Evolutionary conservation across 2,797 vertebrate species (phyloP), one percentile per base, ranked within the genome.

Genomic region (Fringilla coelebs): DNA sequence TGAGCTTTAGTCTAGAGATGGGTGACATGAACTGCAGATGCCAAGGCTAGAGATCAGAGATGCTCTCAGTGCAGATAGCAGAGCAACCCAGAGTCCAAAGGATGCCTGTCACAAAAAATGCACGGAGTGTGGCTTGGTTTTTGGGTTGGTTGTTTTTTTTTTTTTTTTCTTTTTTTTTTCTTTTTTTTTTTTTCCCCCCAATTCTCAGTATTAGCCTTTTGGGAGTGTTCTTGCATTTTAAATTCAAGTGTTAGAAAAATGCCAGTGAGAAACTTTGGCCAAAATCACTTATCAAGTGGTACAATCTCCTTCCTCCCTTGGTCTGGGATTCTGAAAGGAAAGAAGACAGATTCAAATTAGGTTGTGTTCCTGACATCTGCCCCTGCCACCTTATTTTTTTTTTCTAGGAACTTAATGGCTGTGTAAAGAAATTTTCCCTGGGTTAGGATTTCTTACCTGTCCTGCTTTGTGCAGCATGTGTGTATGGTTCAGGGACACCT

Each of bases 161-260:
- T 20, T 38, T 83, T 17, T 61, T 13, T n/a, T 72, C n/a, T 4
- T 18, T 55, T 20, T 38, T 83, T 17, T 61, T 13, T n/a, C 68
- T 81, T 14, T 4, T 18, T 55, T 20, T 38, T 83, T 17, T 61
- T 13, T n/a, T 72, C n/a, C n/a, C n/a, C n/a, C 17, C 36, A 61
- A 0, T 70, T 93, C 60, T 91, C 61, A 76, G 71, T 94, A 82
- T 93, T 94, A 92, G 83, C 91, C 89, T 94, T 95, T 92, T 92
- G 87, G 89, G 60, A 80, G 24, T 62, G 51, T 77, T 94, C 57
- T 74, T 96, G 77, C 34, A 66, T 90, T 93, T 94, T 93, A 65
- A 60, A 70, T 77, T 88, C 2, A 4, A 73, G 73, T 68, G 72
- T 63, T 85, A 88, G 49, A 71, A 75, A 94, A 87, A 86, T 34